These are phyloP conservation scores for Stegodyphus mimosarum DNA, from an alignment of 1,140 invertebrate species.

Conservation along the genomic window DNA sequence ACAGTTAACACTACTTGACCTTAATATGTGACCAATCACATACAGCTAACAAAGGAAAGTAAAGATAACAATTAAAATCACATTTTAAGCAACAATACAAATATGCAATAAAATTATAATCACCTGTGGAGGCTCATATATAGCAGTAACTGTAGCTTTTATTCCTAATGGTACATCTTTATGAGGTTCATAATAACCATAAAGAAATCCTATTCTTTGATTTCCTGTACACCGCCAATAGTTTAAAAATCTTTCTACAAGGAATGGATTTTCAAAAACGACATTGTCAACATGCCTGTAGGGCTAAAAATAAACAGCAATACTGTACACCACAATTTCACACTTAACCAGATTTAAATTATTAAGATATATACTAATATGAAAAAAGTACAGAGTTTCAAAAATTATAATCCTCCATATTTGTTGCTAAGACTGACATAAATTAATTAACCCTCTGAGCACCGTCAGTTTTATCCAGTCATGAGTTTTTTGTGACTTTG, in stretches of 20 bases:
- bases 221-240: conserved; percentile 96
- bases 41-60: too few relatives aligned
- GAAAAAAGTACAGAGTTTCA: neutral
- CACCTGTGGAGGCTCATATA: conserved; percentile 97
- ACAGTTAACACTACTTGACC: too few relatives aligned
- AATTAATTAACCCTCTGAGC: too few relatives aligned
- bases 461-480: too few relatives aligned
- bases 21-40: too few relatives aligned
- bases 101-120: conserved; percentile 17
- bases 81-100: neutral
- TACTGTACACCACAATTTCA: neutral
- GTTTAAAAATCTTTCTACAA: conserved; percentile 95
- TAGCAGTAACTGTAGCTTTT: conserved; percentile 89
- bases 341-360: too few relatives aligned
- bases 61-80: too few relatives aligned
- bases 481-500: too few relatives aligned
- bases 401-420: too few relatives aligned
- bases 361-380: too few relatives aligned
- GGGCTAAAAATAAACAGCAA: conserved; percentile 72
- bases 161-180: conserved; percentile 95
- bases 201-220: conserved; percentile 93
- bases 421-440: too few relatives aligned
- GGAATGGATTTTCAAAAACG: conserved; percentile 93
- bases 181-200: conserved; percentile 92
- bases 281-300: conserved; percentile 99